Percentiles rank a stretch among this genome's conserved stretches.
These are phyloP conservation scores for Papilio machaon DNA, from an alignment of 1,140 invertebrate genomes.

Conservation along the genomic window DNA sequence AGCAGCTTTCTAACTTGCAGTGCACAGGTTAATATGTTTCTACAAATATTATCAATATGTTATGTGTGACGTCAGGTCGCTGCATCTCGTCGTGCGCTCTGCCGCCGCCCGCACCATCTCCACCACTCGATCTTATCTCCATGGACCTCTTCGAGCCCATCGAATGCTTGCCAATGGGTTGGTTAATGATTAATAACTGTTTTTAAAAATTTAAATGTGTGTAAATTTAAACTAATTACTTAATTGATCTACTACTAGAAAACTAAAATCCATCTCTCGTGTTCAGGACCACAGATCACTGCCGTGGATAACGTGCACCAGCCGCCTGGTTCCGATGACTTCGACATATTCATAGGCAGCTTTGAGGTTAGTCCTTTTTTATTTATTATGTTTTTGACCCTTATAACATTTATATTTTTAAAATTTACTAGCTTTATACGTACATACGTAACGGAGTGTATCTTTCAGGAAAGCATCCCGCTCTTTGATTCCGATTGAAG, in stretches of 20 bases:
- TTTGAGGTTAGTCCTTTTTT: constrained; percentile 60
- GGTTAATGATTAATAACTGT: constrained; percentile 21
- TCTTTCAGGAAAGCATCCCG: constrained; percentile 67
- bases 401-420: not conserved
- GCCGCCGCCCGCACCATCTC: constrained; percentile 63
- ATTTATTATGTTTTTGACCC: not conserved
- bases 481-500: constrained; percentile 67
- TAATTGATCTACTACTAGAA: not conserved
- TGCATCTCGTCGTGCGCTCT: constrained; percentile 53
- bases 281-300: constrained; percentile 67
- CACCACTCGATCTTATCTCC: constrained; percentile 66
- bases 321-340: constrained; percentile 64
- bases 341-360: constrained; percentile 67
- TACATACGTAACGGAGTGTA: not conserved
- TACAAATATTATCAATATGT: no score
- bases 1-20: no score
- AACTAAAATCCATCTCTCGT: not conserved
- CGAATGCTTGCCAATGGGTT: constrained; percentile 72
- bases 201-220: not conserved
- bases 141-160: constrained; percentile 74
- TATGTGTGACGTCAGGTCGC: not conserved
- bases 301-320: constrained; percentile 64
- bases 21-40: not conserved
- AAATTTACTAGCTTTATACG: not conserved
- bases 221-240: no score